phyloP scores from a whole-genome alignment of 2,113 vertebrate genomes.

The Crotophaga sulcirostris region DNA sequence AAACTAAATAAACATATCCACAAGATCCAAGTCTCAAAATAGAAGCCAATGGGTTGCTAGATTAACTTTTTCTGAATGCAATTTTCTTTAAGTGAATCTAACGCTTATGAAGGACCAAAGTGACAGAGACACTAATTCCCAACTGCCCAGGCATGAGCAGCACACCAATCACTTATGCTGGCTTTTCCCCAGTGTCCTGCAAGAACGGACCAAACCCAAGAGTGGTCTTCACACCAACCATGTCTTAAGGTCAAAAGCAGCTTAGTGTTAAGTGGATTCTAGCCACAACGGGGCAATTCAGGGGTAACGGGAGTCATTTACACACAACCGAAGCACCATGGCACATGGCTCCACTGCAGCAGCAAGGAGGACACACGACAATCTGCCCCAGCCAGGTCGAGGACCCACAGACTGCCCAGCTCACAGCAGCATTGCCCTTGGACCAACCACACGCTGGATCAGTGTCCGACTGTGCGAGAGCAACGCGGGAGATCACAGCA shows the following conservation, averaged over 20 bases:
- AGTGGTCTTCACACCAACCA: background rate
- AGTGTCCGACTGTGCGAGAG: rapidly evolving
- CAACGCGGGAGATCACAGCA: background rate
- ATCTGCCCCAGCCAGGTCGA: background rate
- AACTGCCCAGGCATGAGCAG: background rate
- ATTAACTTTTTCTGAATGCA: conserved; percentile 38
- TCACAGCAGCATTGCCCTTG: background rate
- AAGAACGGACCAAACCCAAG: background rate
- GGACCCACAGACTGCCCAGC: background rate
- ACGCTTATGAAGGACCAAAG: background rate
- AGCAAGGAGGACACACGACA: rapidly evolving
- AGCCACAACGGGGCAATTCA: background rate
- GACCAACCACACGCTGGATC: rapidly evolving
- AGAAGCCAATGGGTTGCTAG: background rate
- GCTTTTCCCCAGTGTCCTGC: background rate
- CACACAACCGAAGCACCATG: rapidly evolving
- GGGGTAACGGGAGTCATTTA: background rate
- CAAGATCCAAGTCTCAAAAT: conserved; percentile 39
- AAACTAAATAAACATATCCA: conserved; percentile 39
- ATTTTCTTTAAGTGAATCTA: conserved; percentile 45
- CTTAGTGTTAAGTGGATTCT: background rate
- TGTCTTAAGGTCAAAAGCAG: background rate
- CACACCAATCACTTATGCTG: rapidly evolving
- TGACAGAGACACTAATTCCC: background rate
- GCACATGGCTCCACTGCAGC: background rate